Evolutionary conservation across 2,113 vertebrate species (phyloP).

Genomic region (Scortum barcoo): DNA sequence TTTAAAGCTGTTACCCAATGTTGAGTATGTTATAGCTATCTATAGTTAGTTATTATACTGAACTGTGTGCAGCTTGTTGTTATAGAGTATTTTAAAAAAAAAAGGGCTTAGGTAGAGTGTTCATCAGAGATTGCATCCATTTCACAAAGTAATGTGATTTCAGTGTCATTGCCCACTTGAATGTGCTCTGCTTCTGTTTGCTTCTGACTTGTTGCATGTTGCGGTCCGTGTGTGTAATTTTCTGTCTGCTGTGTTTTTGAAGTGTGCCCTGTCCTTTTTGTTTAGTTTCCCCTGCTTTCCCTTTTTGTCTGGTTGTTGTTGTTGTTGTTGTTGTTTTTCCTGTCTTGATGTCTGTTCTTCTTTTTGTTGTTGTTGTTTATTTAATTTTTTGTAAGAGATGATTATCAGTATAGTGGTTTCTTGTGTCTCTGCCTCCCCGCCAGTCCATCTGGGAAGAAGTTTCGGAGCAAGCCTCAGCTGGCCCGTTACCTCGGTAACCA

Average conservation of each 20-base stretch:
- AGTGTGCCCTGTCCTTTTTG: slow-evolving; percentile 18
- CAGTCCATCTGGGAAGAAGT: slow-evolving; percentile 99
- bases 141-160: slow-evolving; percentile 57
- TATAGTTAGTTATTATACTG: slow-evolving; percentile 5
- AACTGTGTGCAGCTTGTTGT: slow-evolving; percentile 33
- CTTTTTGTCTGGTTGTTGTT: background rate
- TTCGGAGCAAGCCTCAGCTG: slow-evolving; percentile 98
- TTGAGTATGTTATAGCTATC: slow-evolving; percentile 20
- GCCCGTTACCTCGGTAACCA: slow-evolving; percentile 97
- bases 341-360: background rate
- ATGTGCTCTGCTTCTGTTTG: slow-evolving; percentile 57
- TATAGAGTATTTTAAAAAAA: too few relatives aligned
- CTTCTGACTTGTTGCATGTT: slow-evolving; percentile 73
- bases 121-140: slow-evolving; percentile 56
- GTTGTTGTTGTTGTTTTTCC: slow-evolving; percentile 3
- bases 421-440: slow-evolving; percentile 39
- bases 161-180: slow-evolving; percentile 53
- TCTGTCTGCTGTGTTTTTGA: slow-evolving; percentile 26
- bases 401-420: slow-evolving; percentile 3
- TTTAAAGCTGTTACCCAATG: background rate
- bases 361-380: background rate
- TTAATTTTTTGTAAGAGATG: background rate
- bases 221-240: slow-evolving; percentile 15
- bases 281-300: background rate
- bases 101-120: slow-evolving; percentile 6